These are phyloP conservation scores for Epizoanthus stellaris DNA, from an alignment of 92 coral and sea anemone species.

Conservation along the genomic window DNA sequence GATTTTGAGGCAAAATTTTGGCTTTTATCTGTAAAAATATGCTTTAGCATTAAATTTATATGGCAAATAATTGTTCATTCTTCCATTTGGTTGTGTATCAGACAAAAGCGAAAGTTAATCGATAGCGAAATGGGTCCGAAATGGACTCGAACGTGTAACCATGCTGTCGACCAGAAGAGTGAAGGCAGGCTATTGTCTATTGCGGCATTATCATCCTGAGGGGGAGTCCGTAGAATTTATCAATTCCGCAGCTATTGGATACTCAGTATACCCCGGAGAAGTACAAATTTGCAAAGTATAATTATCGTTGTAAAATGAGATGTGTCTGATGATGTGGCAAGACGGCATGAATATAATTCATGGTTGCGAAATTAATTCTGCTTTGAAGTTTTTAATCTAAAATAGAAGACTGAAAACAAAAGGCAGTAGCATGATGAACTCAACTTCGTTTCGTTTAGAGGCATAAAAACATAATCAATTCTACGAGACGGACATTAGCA, in stretches of 20 bases:
- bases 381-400: neutral
- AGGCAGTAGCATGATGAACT: neutral
- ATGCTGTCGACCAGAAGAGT: too few relatives aligned
- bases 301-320: too few relatives aligned
- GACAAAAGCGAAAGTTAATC: too few relatives aligned
- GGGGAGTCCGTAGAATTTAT: conserved; percentile 2
- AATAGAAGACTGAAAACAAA: conserved; percentile 8
- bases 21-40: neutral
- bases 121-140: too few relatives aligned
- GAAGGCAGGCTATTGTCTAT: neutral
- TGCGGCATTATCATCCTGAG: neutral
- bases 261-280: conserved; percentile 13
- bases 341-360: neutral
- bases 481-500: too few relatives aligned
- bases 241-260: neutral
- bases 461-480: too few relatives aligned
- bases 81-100: too few relatives aligned
- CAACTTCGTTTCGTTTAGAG: too few relatives aligned
- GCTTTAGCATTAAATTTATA: too few relatives aligned
- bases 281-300: conserved; percentile 4
- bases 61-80: too few relatives aligned
- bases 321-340: too few relatives aligned
- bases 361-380: conserved; percentile 14
- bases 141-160: too few relatives aligned
- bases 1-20: neutral